Conservation (phyloP, 2,797 vertebrate species). For the Synanceia verrucosa region DNA sequence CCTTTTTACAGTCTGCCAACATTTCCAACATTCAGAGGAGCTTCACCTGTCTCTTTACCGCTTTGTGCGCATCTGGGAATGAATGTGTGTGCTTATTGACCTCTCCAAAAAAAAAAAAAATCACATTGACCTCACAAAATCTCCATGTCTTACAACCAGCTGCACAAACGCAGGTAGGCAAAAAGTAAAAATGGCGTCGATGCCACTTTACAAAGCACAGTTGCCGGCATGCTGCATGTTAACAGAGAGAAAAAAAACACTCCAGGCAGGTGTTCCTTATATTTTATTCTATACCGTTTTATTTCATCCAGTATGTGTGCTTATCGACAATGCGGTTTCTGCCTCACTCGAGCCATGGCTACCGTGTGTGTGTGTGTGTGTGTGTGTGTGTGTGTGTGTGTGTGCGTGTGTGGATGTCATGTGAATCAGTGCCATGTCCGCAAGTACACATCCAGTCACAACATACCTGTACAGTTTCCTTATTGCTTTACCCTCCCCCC, state of each 20-base stretch:
- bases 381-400: slow-evolving; percentile 36
- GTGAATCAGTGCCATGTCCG: slow-evolving; percentile 54
- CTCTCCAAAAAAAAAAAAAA: slow-evolving; percentile 12
- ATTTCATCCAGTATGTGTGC: slow-evolving; percentile 85
- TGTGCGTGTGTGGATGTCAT: slow-evolving; percentile 35
- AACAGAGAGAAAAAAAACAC: slow-evolving; percentile 30
- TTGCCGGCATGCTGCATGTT: slow-evolving; percentile 11
- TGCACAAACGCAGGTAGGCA: background rate
- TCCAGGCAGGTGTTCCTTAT: slow-evolving; percentile 56
- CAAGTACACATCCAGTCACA: slow-evolving; percentile 62
- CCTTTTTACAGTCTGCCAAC: slow-evolving; percentile 76
- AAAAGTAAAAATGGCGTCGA: background rate
- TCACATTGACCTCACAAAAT: background rate
- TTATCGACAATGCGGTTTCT: slow-evolving; percentile 76
- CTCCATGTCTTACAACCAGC: background rate
- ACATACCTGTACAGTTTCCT: slow-evolving; percentile 72
- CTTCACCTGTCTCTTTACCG: slow-evolving; percentile 71
- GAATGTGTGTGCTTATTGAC: slow-evolving; percentile 15
- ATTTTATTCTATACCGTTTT: slow-evolving; percentile 84
- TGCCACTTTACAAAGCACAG: no score
- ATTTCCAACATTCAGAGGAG: slow-evolving; percentile 68
- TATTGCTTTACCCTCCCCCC: slow-evolving; percentile 80
- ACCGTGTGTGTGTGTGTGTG: slow-evolving; percentile 38
- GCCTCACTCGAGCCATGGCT: slow-evolving; percentile 42
- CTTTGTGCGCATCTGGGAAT: slow-evolving; percentile 39